Evolutionary conservation across 2,113 vertebrate species (phyloP).

Genomic region (Tiliqua scincoides): DNA sequence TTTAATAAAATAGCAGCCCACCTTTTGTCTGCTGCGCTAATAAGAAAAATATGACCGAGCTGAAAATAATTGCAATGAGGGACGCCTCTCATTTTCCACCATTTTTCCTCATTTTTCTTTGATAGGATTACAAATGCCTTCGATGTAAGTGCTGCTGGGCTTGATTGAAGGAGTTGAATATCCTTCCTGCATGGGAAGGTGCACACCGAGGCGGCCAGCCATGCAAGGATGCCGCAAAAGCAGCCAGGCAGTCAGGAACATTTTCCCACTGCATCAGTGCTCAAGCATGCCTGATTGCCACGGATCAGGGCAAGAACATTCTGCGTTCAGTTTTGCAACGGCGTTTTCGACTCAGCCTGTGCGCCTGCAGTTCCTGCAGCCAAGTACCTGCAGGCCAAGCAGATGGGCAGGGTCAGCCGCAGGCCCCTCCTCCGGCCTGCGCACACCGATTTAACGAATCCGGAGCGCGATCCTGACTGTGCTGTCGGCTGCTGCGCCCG

Average conservation of each 20-base stretch:
- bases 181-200: constrained; percentile 53
- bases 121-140: constrained; percentile 70
- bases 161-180: constrained; percentile 69
- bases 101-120: constrained; percentile 68
- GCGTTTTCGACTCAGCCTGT: too few relatives aligned
- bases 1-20: constrained; percentile 65
- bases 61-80: constrained; percentile 71
- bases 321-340: too few relatives aligned
- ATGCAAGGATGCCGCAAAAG: neutral
- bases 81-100: constrained; percentile 67
- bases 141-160: constrained; percentile 56
- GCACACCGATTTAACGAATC: too few relatives aligned
- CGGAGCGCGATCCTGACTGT: too few relatives aligned
- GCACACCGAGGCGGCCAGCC: constrained; percentile 26
- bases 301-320: neutral
- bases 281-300: constrained; percentile 30
- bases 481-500: too few relatives aligned
- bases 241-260: constrained; percentile 40
- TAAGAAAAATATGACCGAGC: constrained; percentile 69
- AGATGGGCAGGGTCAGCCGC: too few relatives aligned
- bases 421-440: too few relatives aligned
- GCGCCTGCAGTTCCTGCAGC: too few relatives aligned
- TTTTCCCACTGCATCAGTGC: constrained; percentile 52
- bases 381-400: too few relatives aligned
- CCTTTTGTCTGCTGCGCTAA: constrained; percentile 60